Percentiles rank a stretch among this genome's conserved stretches.
Evolutionary conservation across 2,113 vertebrate genomes (phyloP).

Genomic region (Gnathonemus echidnorhynchus): DNA sequence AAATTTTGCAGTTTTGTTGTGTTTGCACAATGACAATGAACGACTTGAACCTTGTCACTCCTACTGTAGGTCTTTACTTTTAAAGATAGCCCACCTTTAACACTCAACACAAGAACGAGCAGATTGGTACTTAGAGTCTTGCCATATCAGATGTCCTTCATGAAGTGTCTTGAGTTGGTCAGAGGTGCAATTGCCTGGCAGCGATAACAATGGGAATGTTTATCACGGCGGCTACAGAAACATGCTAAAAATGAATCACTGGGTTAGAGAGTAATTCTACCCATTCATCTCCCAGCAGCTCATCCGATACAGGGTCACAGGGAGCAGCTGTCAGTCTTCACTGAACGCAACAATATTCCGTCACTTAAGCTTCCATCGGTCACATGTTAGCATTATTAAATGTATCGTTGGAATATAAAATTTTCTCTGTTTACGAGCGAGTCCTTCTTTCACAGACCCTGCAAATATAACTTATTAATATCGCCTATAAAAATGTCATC

Average conservation of each 20-base stretch:
- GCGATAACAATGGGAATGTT: neutral
- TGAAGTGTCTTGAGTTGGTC: neutral
- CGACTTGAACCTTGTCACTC: neutral
- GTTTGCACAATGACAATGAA: neutral
- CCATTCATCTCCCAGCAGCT: neutral
- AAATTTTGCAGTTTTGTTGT: neutral
- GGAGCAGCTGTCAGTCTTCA: neutral
- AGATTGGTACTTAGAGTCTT: neutral
- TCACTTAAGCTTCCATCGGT: neutral
- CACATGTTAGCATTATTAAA: neutral
- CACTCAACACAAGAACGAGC: neutral
- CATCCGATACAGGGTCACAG: neutral
- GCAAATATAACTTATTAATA: neutral
- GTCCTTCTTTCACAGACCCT: neutral
- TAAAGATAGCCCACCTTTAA: neutral
- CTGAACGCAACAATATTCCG: neutral
- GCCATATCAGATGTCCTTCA: neutral
- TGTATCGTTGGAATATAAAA: neutral
- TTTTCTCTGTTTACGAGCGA: neutral
- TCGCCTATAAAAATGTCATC: neutral
- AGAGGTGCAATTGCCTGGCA: neutral
- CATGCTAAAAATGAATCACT: neutral
- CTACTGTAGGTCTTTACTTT: neutral
- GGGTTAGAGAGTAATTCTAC: neutral
- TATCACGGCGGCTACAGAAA: neutral